These are phyloP conservation scores for Sternotherus odoratus DNA, from an alignment of 2,797 vertebrate species.

Conservation along the genomic window DNA sequence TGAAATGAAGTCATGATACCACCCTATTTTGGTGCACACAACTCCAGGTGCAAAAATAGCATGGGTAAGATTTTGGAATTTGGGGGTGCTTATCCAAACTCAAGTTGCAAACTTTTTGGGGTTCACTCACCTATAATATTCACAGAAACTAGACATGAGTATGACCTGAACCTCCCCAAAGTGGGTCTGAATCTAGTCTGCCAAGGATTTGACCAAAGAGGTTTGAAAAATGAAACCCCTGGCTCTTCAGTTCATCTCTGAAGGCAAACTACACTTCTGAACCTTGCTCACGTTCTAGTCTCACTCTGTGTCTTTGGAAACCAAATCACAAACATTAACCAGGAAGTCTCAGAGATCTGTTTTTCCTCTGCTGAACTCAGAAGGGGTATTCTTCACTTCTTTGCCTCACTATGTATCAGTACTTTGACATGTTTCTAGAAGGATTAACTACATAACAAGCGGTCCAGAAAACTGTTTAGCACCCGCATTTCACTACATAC, in stretches of 20 bases:
- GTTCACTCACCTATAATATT: not conserved
- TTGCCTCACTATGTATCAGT: not conserved
- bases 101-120: not conserved
- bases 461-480: conserved; percentile 76
- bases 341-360: not conserved
- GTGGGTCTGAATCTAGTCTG: not conserved
- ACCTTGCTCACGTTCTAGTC: not conserved
- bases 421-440: conserved; percentile 18
- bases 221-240: not conserved
- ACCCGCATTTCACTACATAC: conserved; percentile 59
- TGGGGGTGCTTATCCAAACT: not conserved
- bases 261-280: not conserved
- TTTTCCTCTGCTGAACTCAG: not conserved
- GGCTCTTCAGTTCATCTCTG: not conserved
- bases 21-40: not conserved
- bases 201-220: not conserved
- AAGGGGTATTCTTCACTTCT: not conserved
- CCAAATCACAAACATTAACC: not conserved
- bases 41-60: not conserved
- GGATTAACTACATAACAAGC: conserved; percentile 60
- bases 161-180: not conserved
- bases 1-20: not conserved
- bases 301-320: not conserved
- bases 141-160: not conserved
- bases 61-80: not conserved